phyloP scores from a whole-genome alignment of 2,113 vertebrate genomes.

The Sebastes fasciatus region DNA sequence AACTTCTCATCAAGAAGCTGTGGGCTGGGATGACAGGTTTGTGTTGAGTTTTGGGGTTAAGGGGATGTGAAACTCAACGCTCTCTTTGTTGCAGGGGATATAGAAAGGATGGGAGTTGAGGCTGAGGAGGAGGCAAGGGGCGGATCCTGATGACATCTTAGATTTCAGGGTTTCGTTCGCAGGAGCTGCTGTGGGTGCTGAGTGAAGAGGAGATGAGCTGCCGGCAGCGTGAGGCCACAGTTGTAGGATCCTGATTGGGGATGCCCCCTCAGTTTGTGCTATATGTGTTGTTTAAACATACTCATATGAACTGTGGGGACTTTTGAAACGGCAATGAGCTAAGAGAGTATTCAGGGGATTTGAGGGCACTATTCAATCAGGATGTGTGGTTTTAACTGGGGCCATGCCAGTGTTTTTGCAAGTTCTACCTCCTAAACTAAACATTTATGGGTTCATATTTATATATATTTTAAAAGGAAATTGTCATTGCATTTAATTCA shows the following conservation, averaged over 20 bases:
- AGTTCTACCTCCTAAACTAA: not conserved
- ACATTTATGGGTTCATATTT: not conserved
- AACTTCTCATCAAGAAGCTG: conserved; percentile 17
- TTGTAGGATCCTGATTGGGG: conserved; percentile 28
- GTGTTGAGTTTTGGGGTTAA: conserved; percentile 36
- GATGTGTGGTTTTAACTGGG: not conserved
- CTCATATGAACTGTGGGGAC: not conserved
- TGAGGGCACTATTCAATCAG: not conserved
- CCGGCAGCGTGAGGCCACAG: conserved; percentile 39
- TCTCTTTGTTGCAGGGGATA: conserved; percentile 34
- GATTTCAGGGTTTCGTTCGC: conserved; percentile 68
- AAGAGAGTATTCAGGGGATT: not conserved
- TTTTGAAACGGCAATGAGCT: not conserved
- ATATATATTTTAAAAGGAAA: no score
- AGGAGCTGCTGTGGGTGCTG: conserved; percentile 58
- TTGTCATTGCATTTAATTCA: no score
- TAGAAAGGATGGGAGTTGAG: conserved; percentile 42
- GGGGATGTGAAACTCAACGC: conserved; percentile 52
- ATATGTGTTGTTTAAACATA: not conserved
- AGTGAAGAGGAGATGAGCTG: conserved; percentile 75
- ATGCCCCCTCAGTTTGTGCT: conserved; percentile 21
- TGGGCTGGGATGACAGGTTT: conserved; percentile 30
- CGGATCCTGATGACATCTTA: conserved; percentile 57
- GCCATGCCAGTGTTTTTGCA: not conserved
- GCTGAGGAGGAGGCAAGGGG: conserved; percentile 42